Conservation (phyloP, 2,113 vertebrate species). For the Sus scrofa region DNA sequence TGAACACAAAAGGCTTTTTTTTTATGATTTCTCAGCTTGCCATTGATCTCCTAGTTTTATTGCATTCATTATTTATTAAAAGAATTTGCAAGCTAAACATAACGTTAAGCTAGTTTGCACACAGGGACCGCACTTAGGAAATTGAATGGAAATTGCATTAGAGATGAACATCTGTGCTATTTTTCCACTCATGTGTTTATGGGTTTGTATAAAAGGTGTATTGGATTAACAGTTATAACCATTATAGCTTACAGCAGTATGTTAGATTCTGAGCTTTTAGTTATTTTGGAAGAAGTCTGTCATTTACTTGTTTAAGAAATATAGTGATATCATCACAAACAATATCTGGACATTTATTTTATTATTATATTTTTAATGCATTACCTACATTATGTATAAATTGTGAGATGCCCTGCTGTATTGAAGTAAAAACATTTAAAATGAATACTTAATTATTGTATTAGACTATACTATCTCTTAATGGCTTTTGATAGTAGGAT, state of each 20-base stretch:
- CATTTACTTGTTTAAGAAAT: constrained; percentile 73
- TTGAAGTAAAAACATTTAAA: constrained; percentile 35
- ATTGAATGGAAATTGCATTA: constrained; percentile 97
- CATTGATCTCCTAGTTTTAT: constrained; percentile 95
- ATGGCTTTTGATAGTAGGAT: constrained; percentile 20
- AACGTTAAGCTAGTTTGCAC: constrained; percentile 95
- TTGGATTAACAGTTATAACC: constrained; percentile 93
- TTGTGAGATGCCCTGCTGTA: constrained; percentile 44
- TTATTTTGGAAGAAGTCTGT: constrained; percentile 81
- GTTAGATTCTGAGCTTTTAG: constrained; percentile 83
- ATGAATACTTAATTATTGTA: constrained; percentile 11
- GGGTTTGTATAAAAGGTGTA: constrained; percentile 92
- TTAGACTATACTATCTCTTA: constrained; percentile 40
- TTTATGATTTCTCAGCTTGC: constrained; percentile 93
- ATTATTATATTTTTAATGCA: constrained; percentile 69
- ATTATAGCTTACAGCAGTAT: constrained; percentile 87
- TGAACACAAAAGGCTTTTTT: constrained; percentile 90
- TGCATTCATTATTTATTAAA: constrained; percentile 98
- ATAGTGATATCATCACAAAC: constrained; percentile 52
- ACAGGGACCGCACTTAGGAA: constrained; percentile 95
- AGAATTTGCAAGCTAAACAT: constrained; percentile 97
- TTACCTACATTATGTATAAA: constrained; percentile 34
- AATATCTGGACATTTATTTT: constrained; percentile 77
- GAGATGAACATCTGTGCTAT: constrained; percentile 95
- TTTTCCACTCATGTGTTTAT: constrained; percentile 92